Base-by-base conservation (phyloP, 1,140 invertebrate species). In the Amyelois transitella region DNA sequence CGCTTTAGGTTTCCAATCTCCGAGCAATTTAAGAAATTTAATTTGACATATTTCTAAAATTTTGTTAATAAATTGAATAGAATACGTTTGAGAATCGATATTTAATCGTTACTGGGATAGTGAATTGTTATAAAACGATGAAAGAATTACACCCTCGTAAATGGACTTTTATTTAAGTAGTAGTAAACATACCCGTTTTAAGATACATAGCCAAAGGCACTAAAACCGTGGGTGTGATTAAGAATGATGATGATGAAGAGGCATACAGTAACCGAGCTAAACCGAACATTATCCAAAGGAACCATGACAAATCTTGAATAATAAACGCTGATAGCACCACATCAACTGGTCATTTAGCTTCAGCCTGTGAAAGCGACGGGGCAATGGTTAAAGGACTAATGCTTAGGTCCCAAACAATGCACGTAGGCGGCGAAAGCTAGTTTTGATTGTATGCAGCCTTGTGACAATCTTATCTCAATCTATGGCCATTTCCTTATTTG, bases 301-400 rank as follows among this genome's bases (percentile, higher is more conserved):
- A 32, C n/a, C 32, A 1, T 14, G 32, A 38, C 32, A 38, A 38
- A 38, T 38, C 5, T 38, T 38, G 32, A 38, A 38, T 38, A 38
- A 38, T 38, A n/a, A n/a, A 38, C n/a, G n/a, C 12, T 38, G 32
- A 38, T 38, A 38, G 32, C 32, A 38, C 32, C 32, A 38, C 32
- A 38, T 69, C 55, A 65, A 65, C 61, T 55, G 69, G 68, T 67
- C 66, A 73, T 67, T 74, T 67, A 58, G 55, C 57, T 14, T 38
- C 32, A 38, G 32, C 32, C 32, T 38, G 12, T 14, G 32, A 38
- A 38, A 38, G 32, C 32, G 62, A 58, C 53, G 51, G 60, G 58
- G 58, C 58, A 57, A 66, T 53, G 51, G 58, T 64, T 65, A 55
- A 48, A 66, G 58, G 53, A 59, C 66, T 71, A 74, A 76, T 76